Evolutionary conservation across 2,888 invertebrate genomes (phyloP).

Genomic region (Tenthredo amoena): DNA sequence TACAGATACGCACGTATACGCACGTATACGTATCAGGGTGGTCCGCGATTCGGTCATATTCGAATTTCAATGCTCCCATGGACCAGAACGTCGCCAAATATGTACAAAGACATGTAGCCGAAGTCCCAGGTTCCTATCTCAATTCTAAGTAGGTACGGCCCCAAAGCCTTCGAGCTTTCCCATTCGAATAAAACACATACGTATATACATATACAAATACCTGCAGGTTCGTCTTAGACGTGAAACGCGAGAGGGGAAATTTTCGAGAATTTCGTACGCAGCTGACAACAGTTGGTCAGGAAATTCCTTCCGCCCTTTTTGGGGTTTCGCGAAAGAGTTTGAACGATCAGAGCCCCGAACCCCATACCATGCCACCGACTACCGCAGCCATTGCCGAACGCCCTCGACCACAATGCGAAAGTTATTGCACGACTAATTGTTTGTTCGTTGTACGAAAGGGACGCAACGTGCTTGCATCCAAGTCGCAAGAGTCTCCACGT

Average conservation of each 20-base stretch:
- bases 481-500: not conserved
- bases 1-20: not conserved
- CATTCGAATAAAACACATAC: not conserved
- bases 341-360: not conserved
- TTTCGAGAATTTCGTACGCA: not conserved
- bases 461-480: not conserved
- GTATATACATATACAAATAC: no score
- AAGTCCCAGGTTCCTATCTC: no score
- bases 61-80: no score
- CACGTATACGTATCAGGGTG: not conserved
- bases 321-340: slow-evolving; percentile 22
- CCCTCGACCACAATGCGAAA: slow-evolving; percentile 23
- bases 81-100: no score
- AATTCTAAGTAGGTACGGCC: no score
- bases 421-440: slow-evolving; percentile 43
- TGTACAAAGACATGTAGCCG: no score
- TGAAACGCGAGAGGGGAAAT: not conserved
- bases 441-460: not conserved
- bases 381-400: not conserved
- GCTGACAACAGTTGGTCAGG: not conserved
- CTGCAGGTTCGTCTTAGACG: not conserved
- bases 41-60: not conserved
- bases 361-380: not conserved
- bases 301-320: slow-evolving; percentile 13
- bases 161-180: no score